Evolutionary conservation across 2,888 invertebrate species (phyloP), one percentile per base, ranked within the genome.

Genomic region (Syritta pipiens): DNA sequence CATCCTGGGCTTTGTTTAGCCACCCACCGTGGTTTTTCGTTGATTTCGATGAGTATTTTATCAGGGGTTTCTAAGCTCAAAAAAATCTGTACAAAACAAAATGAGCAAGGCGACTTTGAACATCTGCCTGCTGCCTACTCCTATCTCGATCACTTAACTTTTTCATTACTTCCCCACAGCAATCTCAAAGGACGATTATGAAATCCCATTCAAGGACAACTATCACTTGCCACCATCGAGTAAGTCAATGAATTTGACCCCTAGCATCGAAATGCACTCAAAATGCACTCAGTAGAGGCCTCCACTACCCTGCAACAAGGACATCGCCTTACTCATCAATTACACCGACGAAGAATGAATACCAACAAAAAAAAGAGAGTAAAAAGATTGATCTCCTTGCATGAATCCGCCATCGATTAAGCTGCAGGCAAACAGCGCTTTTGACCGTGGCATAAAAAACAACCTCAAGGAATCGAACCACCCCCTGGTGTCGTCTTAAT

Each of bases 391-490:
- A 44, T 48, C 32, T 48, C 19, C 14, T 6, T 9, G 10, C 3
- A 10, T 1, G 20, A 9, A 26, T 26, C 26, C 14, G 22, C 37
- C 49, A 59, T 44, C 59, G 42, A 51, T 51, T 69, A 60, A 42
- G 44, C 57, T 30, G 48, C 49, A 42, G 42, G 68, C 68, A 12
- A 59, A 44, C 59, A 44, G 26, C 12, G 32, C 49, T 60, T 51
- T 69, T 69, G 59, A 60, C 69, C 69, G 69, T 69, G 69, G 59
- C 69, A 69, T 32, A 60, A 35, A 60, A 40, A 12, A 46, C 4
- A 10, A 12, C 22, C 44, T 30, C 51, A 63, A 30, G 44, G 32
- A 51, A 37, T n/a, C n/a, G n/a, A n/a, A n/a, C n/a, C 42, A 4
- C 32, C 3, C 30, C 28, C 32, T 35, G 20, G 17, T 9, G 22